Conservation (phyloP, 2,888 invertebrate species). For the Cephus spinipes region DNA sequence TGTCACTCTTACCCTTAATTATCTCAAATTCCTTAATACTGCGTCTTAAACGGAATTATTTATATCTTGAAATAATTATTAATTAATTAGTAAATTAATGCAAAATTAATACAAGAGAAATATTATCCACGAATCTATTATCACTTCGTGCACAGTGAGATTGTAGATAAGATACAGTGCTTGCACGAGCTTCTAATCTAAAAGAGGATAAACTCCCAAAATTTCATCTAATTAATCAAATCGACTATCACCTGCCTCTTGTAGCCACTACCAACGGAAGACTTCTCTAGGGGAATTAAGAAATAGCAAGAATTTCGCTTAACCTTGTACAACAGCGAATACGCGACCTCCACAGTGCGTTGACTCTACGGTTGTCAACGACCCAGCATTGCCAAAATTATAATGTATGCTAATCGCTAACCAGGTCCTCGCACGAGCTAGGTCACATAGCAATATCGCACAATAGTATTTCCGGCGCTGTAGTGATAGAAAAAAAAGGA, state of each 20-base stretch:
- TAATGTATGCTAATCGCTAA: background rate
- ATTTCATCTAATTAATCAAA: background rate
- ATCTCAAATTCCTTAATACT: background rate
- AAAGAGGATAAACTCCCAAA: background rate
- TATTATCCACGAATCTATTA: background rate
- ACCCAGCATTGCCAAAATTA: constrained; percentile 4
- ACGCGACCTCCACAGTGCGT: background rate
- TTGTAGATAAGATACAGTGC: background rate
- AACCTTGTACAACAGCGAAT: background rate
- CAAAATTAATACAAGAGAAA: background rate
- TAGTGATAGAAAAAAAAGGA: background rate
- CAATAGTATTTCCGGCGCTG: background rate
- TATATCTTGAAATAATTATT: background rate
- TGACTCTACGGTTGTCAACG: background rate
- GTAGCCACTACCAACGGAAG: background rate
- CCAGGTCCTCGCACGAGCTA: background rate
- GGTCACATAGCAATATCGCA: background rate
- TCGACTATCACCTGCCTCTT: background rate
- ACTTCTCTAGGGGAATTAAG: background rate
- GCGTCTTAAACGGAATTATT: background rate
- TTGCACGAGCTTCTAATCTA: background rate
- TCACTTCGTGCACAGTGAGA: background rate
- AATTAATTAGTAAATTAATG: background rate
- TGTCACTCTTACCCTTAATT: background rate
- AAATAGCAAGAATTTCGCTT: background rate